Evolutionary conservation across 2,113 vertebrate genomes (phyloP).

Genomic region (Dicaeum eximium): DNA sequence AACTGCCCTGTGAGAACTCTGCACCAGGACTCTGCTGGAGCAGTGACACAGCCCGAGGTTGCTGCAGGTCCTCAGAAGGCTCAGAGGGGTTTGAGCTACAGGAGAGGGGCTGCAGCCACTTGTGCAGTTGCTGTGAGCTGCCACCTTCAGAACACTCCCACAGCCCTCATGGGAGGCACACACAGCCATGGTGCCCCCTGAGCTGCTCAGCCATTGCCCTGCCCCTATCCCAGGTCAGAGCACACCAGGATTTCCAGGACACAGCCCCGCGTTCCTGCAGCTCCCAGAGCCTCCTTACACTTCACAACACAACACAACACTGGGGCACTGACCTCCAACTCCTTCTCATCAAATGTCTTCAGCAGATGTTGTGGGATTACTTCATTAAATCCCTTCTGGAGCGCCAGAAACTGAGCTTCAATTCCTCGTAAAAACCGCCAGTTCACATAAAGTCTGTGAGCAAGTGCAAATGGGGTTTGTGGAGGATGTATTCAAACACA

Average conservation of each 20-base stretch:
- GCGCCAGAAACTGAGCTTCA: conserved; percentile 95
- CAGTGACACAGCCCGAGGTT: fast-evolving
- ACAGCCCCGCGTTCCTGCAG: background rate
- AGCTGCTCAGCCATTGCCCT: background rate
- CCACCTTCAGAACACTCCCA: background rate
- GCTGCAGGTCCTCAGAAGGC: background rate
- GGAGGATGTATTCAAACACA: background rate
- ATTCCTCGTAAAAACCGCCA: conserved; percentile 99
- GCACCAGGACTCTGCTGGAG: background rate
- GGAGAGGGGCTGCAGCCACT: background rate
- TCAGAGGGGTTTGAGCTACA: background rate
- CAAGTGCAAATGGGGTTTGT: background rate
- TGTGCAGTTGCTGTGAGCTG: background rate
- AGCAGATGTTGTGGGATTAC: conserved; percentile 98
- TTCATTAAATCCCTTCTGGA: conserved; percentile 99
- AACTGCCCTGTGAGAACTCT: background rate
- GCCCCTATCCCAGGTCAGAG: background rate
- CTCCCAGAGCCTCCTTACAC: background rate
- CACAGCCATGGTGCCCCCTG: background rate
- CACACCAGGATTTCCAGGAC: background rate
- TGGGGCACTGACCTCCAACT: conserved; percentile 86
- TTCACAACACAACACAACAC: background rate
- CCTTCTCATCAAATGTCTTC: conserved; percentile 98
- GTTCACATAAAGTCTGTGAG: conserved; percentile 91
- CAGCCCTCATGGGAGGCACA: background rate